Percentiles rank a stretch among this genome's conserved stretches.
phyloP scores from a whole-genome alignment of 2,113 vertebrate species.

The Stegastes partitus region DNA sequence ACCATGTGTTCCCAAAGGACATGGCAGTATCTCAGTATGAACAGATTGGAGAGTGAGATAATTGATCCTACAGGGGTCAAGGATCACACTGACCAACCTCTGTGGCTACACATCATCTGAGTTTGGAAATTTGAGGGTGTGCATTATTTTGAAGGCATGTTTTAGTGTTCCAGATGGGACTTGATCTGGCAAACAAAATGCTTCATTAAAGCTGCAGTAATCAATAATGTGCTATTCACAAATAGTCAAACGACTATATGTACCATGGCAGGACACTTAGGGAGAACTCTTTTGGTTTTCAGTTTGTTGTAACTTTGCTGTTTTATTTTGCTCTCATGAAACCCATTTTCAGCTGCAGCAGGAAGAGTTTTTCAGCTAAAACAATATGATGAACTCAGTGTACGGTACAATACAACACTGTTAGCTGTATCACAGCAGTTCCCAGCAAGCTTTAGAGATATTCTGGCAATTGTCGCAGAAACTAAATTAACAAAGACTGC shows the following conservation, averaged over 20 bases:
- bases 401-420: too few species aligned
- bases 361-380: too few species aligned
- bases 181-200: background rate
- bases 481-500: conserved; percentile 40
- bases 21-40: background rate
- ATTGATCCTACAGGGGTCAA: conserved; percentile 30
- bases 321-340: too few species aligned
- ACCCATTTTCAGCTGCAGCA: too few species aligned
- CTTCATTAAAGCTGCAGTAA: background rate
- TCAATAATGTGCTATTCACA: background rate
- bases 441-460: conserved; percentile 22
- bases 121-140: background rate
- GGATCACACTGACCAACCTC: conserved; percentile 30
- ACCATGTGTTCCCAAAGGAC: conserved; percentile 14
- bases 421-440: conserved; percentile 6
- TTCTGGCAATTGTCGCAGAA: background rate
- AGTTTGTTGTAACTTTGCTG: too few species aligned
- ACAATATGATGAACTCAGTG: too few species aligned
- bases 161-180: background rate
- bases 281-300: too few species aligned
- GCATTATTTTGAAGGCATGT: background rate
- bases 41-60: conserved; percentile 24
- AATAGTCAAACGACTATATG: background rate
- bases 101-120: background rate
- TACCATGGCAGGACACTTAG: background rate